A percentile compares a stretch with the other conserved stretches of the same genome.
phyloP scores from a whole-genome alignment of 2,113 vertebrate genomes.

The Grus americana region DNA sequence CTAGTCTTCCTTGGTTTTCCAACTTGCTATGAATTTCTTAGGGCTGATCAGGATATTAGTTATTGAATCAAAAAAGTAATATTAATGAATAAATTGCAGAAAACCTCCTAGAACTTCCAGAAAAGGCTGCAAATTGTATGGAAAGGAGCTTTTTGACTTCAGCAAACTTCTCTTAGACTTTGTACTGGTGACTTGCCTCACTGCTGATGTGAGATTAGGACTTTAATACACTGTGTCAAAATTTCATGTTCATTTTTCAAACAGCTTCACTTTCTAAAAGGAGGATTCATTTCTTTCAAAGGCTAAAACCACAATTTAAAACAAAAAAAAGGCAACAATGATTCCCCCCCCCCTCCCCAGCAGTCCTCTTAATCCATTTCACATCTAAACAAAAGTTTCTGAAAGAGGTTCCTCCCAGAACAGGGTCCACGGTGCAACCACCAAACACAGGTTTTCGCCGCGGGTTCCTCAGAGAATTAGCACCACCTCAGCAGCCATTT shows the following conservation, averaged over 20 bases:
- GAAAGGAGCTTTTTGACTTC: background rate
- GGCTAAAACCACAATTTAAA: background rate
- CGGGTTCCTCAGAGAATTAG: background rate
- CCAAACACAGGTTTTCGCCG: fast-evolving
- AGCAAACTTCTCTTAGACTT: background rate
- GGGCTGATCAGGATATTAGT: background rate
- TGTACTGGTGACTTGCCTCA: background rate
- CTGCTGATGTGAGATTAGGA: background rate
- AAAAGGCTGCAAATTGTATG: background rate
- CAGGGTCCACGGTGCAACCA: background rate
- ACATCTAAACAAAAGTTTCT: background rate
- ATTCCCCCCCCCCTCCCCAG: background rate
- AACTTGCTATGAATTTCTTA: background rate
- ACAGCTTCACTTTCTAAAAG: background rate
- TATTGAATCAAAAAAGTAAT: background rate
- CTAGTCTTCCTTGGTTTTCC: background rate
- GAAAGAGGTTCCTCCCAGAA: background rate
- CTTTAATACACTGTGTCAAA: background rate
- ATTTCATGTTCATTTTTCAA: background rate
- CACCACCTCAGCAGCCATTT: background rate
- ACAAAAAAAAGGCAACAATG: background rate
- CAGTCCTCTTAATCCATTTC: background rate
- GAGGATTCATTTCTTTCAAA: background rate
- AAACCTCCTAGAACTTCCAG: background rate
- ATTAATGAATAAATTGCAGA: background rate